phyloP scores from a whole-genome alignment of 1,140 invertebrate genomes.

The Drosophila pallidifrons region DNA sequence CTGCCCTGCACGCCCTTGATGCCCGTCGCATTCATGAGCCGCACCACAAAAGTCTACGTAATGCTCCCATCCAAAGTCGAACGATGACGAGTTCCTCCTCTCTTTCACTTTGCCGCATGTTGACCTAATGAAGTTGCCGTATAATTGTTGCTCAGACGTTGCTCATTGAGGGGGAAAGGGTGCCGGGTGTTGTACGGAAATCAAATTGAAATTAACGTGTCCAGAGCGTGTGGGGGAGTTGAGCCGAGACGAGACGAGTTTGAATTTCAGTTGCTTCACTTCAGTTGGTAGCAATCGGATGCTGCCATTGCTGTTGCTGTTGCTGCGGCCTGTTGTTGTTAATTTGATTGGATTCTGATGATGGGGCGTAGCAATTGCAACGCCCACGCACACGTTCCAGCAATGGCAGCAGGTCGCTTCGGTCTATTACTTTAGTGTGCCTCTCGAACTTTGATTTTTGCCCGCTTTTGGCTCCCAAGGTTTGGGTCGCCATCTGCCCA shows the following conservation, averaged over 20 bases:
- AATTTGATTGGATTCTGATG: constrained; percentile 85
- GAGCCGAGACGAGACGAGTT: neutral
- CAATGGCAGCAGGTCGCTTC: constrained; percentile 53
- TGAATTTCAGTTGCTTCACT: constrained; percentile 17
- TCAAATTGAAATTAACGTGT: constrained; percentile 85
- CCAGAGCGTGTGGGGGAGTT: constrained; percentile 34
- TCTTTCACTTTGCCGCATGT: constrained; percentile 51
- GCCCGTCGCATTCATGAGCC: constrained; percentile 24
- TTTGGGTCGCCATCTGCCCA: constrained; percentile 9
- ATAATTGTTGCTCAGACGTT: constrained; percentile 80
- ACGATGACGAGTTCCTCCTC: constrained; percentile 31
- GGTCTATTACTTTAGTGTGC: constrained; percentile 69
- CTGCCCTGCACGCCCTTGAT: constrained; percentile 69
- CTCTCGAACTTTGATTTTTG: constrained; percentile 70
- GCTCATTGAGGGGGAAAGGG: constrained; percentile 22
- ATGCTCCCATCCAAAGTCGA: constrained; percentile 14
- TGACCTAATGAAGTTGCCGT: constrained; percentile 84
- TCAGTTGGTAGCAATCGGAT: constrained; percentile 13
- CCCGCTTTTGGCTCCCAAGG: constrained; percentile 29
- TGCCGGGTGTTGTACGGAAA: constrained; percentile 62
- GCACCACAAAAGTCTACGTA: constrained; percentile 25
- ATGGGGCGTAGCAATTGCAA: constrained; percentile 78
- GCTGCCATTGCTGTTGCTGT: constrained; percentile 41
- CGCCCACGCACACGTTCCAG: constrained; percentile 81
- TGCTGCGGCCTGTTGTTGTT: constrained; percentile 81